Base-by-base conservation (phyloP, 2,113 vertebrate species). In the Hiodon tergisus region DNA sequence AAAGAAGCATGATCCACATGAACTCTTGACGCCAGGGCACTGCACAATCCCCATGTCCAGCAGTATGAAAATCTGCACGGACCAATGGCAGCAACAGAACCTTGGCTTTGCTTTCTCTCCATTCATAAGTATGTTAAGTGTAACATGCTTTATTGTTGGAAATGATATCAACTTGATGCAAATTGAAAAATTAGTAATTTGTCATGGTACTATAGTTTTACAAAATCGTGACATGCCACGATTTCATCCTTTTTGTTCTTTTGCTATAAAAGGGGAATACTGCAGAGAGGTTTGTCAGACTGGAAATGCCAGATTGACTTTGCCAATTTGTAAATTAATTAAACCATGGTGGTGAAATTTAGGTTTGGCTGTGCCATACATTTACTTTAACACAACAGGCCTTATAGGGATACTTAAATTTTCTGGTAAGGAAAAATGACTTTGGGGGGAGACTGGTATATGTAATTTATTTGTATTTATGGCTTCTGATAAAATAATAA, bases 401-500 rank as follows among this genome's bases (percentile, higher is more conserved):
- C 77, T 83, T 62, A 76, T 62, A 51, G 73, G 78, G 58, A 63
- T 50, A 74, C 4, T 66, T 60, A 62, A n/a, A 67, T 54, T 52
- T 58, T 52, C 31, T 76, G 71, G 80, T 53, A 69, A 51, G 53
- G 16, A 46, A 77, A 63, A 53, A 86, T 82, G 73, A 84, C 78
- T 84, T 77, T 77, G 76, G 78, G 76, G 76, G 77, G 76, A 78
- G 72, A 83, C 71, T 48, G 58, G 76, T 54, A 72, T 31, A 31
- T 31, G 31, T 90, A 89, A 91, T 89, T 91, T 92, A 91, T 92
- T 88, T 82, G 82, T 86, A 86, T 84, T 86, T 81, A 81, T 77
- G 83, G 74, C 83, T 84, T 83, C 62, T 84, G 79, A 82, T 82
- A 61, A 87, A 91, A 90, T 90, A 90, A 2, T 31, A 92, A 92